Conservation (phyloP, 2,888 invertebrate species). For the Lissonota sp. region DNA sequence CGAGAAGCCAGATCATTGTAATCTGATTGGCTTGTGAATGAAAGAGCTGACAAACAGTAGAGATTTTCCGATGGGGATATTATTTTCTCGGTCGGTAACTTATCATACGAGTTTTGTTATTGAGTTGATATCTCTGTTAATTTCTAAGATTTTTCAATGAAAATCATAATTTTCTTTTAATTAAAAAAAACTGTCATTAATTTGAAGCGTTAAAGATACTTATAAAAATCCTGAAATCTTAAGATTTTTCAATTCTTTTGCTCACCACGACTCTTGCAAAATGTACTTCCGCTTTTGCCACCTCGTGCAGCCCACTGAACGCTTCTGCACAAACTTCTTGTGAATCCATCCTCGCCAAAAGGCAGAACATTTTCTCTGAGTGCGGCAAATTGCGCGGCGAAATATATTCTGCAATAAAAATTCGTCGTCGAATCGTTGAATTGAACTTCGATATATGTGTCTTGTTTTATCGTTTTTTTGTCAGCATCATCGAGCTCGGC, state of each 20-base stretch:
- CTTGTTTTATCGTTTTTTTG: slow-evolving; percentile 78
- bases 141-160: too few relatives aligned
- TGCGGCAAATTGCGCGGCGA: slow-evolving; percentile 95
- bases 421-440: slow-evolving; percentile 89
- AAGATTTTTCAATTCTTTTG: not conserved
- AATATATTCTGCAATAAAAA: slow-evolving; percentile 95
- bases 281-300: slow-evolving; percentile 98
- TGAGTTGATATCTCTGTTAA: too few relatives aligned
- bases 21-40: too few relatives aligned
- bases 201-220: not conserved
- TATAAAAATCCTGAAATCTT: not conserved
- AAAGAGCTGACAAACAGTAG: too few relatives aligned
- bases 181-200: not conserved
- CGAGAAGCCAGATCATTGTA: too few relatives aligned
- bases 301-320: slow-evolving; percentile 97
- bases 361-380: slow-evolving; percentile 88
- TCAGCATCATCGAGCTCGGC: slow-evolving; percentile 77
- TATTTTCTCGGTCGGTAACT: too few relatives aligned
- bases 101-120: too few relatives aligned
- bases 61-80: too few relatives aligned
- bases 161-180: too few relatives aligned
- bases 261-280: slow-evolving; percentile 95
- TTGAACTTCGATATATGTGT: slow-evolving; percentile 85
- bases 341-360: slow-evolving; percentile 90
- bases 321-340: slow-evolving; percentile 94